Base-by-base conservation (phyloP, 1,140 invertebrate species). In the Parapsyche elsis region DNA sequence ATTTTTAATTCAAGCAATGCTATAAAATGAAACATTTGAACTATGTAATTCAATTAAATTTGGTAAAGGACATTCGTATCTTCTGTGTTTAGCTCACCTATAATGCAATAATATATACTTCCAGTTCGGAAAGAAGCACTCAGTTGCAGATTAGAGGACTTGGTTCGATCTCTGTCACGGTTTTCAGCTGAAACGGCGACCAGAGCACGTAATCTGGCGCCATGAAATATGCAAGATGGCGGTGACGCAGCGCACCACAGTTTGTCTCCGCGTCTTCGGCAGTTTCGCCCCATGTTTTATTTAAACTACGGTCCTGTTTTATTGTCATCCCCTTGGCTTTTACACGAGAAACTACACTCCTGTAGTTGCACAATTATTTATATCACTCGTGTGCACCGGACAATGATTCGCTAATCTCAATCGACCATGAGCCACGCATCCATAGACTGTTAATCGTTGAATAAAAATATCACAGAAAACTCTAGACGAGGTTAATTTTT, bases 221-320 rank as follows among this genome's bases (percentile, higher is more conserved):
- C 24, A n/a, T 82, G 80, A 80, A 82, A 82, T 78, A 82, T 82
- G 76, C 76, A 82, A 77, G 81, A 80, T 80, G 49, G 79, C 80
- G 53, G 81, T 77, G 81, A 80, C 81, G 30, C 73, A 80, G 49
- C 23, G 44, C 53, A 67, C 24, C 73, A 59, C 9, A 45, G 77
- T 78, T 71, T 78, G 77, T 78, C 77, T 71, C 78, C 19, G 61
- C 23, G 24, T 45, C 14, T 64, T 67, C 64, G 64, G 64, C 57
- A 61, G 57, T 61, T 61, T 61, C 57, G 7, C 30, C 75, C 19
- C 19, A 82, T 82, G 76, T 82, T 82, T 82, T 82, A 82, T 82
- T 82, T 82, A 82, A 80, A 82, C 61, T 67, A n/a, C 46, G 19
- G 38, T 44, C 57, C 44, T 71, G 81, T 82, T 82, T 82, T 82